Evolutionary conservation across 2,797 vertebrate genomes (phyloP).

Genomic region (Anguilla obscura): DNA sequence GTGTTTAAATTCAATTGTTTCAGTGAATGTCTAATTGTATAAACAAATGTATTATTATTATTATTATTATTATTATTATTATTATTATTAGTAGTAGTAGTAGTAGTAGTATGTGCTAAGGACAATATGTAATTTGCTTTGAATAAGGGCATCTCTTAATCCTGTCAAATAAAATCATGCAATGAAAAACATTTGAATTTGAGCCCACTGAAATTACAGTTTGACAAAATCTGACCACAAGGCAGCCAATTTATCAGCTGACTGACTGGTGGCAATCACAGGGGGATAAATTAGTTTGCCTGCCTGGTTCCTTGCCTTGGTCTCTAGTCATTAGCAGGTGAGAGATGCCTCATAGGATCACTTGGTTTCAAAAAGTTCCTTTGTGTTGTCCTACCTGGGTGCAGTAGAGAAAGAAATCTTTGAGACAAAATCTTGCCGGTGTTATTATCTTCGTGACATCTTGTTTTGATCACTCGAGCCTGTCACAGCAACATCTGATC

Average conservation of each 20-base stretch:
- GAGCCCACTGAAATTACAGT: not conserved
- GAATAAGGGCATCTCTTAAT: not conserved
- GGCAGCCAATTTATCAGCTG: not conserved
- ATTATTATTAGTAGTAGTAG: too few relatives aligned
- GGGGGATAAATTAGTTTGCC: constrained; percentile 5
- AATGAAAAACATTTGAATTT: not conserved
- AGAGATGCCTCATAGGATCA: not conserved
- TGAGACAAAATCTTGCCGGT: not conserved
- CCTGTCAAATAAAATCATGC: not conserved
- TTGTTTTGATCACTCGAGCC: not conserved
- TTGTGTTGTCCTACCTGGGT: not conserved
- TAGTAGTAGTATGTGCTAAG: not conserved
- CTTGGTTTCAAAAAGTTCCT: not conserved
- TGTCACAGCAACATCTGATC: not conserved
- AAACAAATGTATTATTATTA: too few relatives aligned
- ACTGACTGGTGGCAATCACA: not conserved
- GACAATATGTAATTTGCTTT: not conserved
- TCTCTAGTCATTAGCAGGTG: not conserved
- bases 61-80: too few relatives aligned
- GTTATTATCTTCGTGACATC: not conserved
- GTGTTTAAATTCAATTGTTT: not conserved
- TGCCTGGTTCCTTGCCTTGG: not conserved
- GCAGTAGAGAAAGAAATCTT: not conserved
- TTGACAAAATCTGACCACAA: not conserved
- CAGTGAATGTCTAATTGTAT: not conserved